phyloP scores from a whole-genome alignment of 2,797 vertebrate genomes.

The Gila robusta region DNA sequence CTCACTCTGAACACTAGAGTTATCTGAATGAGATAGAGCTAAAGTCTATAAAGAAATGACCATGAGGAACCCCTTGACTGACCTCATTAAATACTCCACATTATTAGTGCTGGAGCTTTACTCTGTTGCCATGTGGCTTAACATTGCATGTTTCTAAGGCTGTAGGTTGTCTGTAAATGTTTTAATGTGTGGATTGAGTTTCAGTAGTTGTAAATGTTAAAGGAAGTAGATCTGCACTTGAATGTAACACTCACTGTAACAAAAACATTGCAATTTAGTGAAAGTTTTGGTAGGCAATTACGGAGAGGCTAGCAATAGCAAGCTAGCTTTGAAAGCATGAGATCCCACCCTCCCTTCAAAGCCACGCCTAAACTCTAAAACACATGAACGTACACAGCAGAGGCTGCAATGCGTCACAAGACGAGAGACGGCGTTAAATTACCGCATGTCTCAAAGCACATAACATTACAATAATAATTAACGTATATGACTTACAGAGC shows the following conservation, averaged over 20 bases:
- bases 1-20: slow-evolving; percentile 18
- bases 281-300: background rate
- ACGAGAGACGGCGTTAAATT: fast-evolving
- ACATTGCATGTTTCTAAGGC: background rate
- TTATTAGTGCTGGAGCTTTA: background rate
- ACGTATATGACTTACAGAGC: background rate
- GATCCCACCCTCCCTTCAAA: background rate
- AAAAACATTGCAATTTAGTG: background rate
- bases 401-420: background rate
- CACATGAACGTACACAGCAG: no score
- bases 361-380: no score
- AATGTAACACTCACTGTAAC: background rate
- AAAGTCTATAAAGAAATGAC: slow-evolving; percentile 13
- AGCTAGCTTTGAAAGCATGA: no score
- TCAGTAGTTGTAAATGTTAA: background rate
- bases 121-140: background rate
- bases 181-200: background rate
- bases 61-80: slow-evolving; percentile 19
- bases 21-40: slow-evolving; percentile 23
- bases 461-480: background rate
- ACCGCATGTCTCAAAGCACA: background rate
- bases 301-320: no score
- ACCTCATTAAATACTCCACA: slow-evolving; percentile 29
- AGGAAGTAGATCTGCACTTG: background rate
- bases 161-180: background rate